Conservation (phyloP, 1,140 invertebrate species). For the Monomorium pharaonis region DNA sequence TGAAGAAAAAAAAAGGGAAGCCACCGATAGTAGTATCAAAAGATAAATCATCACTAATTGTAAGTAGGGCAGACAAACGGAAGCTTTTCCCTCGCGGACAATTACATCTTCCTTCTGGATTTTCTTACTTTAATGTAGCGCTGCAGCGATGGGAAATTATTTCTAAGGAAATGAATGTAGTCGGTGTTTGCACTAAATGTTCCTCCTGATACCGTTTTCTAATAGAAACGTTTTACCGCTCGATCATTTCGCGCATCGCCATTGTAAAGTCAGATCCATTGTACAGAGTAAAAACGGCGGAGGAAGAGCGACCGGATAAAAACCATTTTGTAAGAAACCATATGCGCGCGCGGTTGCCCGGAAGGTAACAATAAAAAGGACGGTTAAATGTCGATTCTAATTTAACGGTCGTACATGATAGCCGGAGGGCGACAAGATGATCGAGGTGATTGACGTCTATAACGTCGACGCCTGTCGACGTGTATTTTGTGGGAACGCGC, state of each 20-base stretch:
- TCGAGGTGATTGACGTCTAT: conserved; percentile 47
- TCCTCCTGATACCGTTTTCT: conserved; percentile 25
- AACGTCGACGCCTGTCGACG: conserved; percentile 27
- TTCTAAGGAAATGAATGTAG: background rate
- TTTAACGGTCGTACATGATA: background rate
- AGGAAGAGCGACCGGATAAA: conserved; percentile 1
- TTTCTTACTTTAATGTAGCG: background rate
- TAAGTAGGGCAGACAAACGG: background rate
- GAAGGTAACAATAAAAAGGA: background rate
- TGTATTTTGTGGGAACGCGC: conserved; percentile 40
- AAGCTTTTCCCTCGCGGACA: background rate
- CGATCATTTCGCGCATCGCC: conserved; percentile 25
- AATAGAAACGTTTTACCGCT: conserved; percentile 24
- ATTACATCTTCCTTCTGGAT: background rate
- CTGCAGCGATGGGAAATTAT: conserved; percentile 17
- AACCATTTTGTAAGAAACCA: background rate
- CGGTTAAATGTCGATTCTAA: conserved; percentile 37
- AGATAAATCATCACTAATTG: background rate
- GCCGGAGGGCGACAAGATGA: background rate
- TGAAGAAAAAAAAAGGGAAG: background rate
- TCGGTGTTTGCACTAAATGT: conserved; percentile 15
- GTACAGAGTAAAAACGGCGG: background rate
- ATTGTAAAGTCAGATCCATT: background rate
- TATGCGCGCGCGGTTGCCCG: background rate
- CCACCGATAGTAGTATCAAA: background rate